Evolutionary conservation across 1,140 invertebrate genomes (phyloP).

Genomic region (Atta cephalotes): DNA sequence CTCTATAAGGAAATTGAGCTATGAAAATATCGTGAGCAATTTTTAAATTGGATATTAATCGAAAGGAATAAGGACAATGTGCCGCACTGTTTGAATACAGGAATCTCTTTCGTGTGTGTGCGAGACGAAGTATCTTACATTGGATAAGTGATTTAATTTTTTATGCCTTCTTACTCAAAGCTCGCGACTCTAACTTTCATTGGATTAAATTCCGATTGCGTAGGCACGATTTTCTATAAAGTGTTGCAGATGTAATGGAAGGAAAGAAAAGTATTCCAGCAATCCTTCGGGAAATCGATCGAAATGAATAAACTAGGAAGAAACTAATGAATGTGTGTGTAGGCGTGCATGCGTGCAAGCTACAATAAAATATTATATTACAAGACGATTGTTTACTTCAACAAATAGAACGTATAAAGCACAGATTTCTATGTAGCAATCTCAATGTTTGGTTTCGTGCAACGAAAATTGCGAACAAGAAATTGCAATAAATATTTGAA

Average conservation of each 20-base stretch:
- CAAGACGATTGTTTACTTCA: constrained; percentile 22
- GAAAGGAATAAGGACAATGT: background rate
- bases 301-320: constrained; percentile 40
- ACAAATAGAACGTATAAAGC: background rate
- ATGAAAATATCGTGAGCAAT: background rate
- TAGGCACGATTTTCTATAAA: constrained; percentile 16
- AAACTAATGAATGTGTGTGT: background rate
- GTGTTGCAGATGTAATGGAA: constrained; percentile 7
- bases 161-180: background rate
- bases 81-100: constrained; percentile 7
- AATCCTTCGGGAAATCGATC: constrained; percentile 54
- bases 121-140: background rate
- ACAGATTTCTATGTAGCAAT: constrained; percentile 10
- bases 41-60: background rate
- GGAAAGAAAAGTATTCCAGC: constrained; percentile 21
- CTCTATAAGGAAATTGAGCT: no score
- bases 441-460: background rate
- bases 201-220: constrained; percentile 18
- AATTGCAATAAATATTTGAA: constrained; percentile 32
- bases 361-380: constrained; percentile 28
- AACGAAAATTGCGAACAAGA: background rate
- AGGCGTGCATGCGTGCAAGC: background rate
- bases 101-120: background rate
- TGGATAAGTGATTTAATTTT: constrained; percentile 30
- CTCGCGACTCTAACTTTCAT: constrained; percentile 18